Evolutionary conservation across 92 coral and sea anemone genomes (phyloP).

Genomic region (Siderastrea radians): DNA sequence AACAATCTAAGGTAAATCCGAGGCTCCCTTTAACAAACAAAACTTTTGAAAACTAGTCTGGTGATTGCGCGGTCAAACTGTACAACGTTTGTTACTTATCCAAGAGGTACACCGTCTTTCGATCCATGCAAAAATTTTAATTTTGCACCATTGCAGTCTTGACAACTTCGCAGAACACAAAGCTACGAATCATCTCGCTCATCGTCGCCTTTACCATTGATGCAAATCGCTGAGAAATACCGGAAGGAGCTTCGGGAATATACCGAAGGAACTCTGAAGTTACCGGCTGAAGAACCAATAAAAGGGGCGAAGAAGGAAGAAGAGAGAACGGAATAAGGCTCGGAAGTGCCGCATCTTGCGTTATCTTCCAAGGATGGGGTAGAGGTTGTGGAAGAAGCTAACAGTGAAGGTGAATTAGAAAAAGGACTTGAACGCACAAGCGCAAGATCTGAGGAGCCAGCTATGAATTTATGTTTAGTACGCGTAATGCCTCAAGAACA

Average conservation of each 20-base stretch:
- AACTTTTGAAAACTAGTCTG: no score
- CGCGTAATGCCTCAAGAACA: background rate
- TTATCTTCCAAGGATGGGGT: background rate
- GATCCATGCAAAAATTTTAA: no score
- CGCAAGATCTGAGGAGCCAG: conserved; percentile 1
- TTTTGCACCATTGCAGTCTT: no score
- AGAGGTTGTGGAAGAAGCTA: background rate
- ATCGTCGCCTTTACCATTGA: conserved; percentile 59
- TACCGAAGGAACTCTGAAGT: conserved; percentile 16
- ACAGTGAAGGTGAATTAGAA: background rate
- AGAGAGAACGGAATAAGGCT: background rate
- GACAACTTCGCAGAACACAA: conserved; percentile 5
- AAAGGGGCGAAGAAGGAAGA: background rate
- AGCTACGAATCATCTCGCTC: conserved; percentile 42
- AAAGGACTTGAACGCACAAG: background rate
- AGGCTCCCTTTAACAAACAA: no score
- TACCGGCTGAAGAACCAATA: conserved; percentile 13
- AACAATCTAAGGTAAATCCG: background rate
- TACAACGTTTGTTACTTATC: no score
- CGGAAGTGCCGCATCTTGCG: background rate
- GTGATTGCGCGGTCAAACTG: background rate
- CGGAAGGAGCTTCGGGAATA: conserved; percentile 64
- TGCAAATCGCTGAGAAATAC: conserved; percentile 85
- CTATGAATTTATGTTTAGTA: background rate
- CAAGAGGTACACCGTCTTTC: no score